Evolutionary conservation across 1,140 invertebrate genomes (phyloP).

Genomic region (Drosophila sucinea): DNA sequence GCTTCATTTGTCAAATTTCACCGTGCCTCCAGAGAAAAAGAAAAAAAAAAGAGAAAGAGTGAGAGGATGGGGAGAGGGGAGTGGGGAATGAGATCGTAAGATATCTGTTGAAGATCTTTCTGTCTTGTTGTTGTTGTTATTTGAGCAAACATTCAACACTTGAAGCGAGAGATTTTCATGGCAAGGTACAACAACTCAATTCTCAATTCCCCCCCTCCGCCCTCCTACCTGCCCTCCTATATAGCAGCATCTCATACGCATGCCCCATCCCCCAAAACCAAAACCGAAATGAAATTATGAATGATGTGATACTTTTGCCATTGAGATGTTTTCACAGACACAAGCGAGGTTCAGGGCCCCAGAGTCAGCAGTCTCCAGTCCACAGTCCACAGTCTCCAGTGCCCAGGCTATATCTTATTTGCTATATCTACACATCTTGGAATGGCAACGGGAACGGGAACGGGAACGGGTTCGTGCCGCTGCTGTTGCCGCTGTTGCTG

Average conservation of each 20-base stretch:
- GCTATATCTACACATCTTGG: slow-evolving; percentile 68
- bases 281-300: slow-evolving; percentile 79
- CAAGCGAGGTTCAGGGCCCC: slow-evolving; percentile 61
- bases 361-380: too few relatives aligned
- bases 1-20: slow-evolving; percentile 82
- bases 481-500: slow-evolving; percentile 38
- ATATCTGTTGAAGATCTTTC: slow-evolving; percentile 54
- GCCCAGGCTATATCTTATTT: slow-evolving; percentile 80
- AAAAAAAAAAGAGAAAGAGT: slow-evolving; percentile 54
- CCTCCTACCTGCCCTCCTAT: background rate
- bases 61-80: slow-evolving; percentile 45
- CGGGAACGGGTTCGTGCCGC: slow-evolving; percentile 35
- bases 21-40: slow-evolving; percentile 61
- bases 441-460: slow-evolving; percentile 14
- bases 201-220: slow-evolving; percentile 30
- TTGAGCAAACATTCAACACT: slow-evolving; percentile 82
- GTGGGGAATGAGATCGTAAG: slow-evolving; percentile 52
- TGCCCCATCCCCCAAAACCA: slow-evolving; percentile 31
- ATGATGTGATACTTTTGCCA: slow-evolving; percentile 83
- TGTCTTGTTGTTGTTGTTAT: slow-evolving; percentile 68
- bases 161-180: slow-evolving; percentile 79
- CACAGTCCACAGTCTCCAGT: background rate
- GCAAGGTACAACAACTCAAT: slow-evolving; percentile 80
- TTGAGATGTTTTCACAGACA: slow-evolving; percentile 82
- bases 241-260: background rate